Conservation (phyloP, 2,113 vertebrate species). For the Gnathonemus longibarbis region DNA sequence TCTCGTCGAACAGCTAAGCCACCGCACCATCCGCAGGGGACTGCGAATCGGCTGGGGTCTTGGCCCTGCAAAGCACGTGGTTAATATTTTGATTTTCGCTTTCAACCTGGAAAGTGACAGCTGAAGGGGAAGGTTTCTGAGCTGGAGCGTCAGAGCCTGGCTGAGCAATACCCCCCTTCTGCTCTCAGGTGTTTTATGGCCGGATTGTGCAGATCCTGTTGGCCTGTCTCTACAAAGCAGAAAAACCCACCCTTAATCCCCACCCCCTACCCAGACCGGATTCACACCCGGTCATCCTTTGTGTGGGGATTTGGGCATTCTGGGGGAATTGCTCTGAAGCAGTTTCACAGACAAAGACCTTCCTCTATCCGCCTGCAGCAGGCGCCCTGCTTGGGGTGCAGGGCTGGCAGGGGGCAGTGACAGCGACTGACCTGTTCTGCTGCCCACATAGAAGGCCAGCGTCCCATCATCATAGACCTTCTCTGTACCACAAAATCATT, state of each 20-base stretch:
- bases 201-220: slow-evolving; percentile 46
- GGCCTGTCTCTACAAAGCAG: slow-evolving; percentile 48
- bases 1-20: not conserved
- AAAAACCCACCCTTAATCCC: slow-evolving; percentile 53
- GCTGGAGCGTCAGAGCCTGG: slow-evolving; percentile 27
- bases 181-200: slow-evolving; percentile 45
- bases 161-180: slow-evolving; percentile 36
- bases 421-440: not conserved
- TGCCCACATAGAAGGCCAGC: not conserved
- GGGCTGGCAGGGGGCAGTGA: not conserved
- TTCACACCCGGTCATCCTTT: slow-evolving; percentile 39
- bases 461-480: not conserved
- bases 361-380: slow-evolving; percentile 9
- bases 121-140: slow-evolving; percentile 38
- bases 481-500: not conserved
- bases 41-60: not conserved
- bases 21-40: not conserved
- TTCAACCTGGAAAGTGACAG: slow-evolving; percentile 39
- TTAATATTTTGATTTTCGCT: slow-evolving; percentile 1
- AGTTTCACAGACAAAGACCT: slow-evolving; percentile 49
- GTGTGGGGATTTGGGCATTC: slow-evolving; percentile 52
- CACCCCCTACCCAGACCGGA: slow-evolving; percentile 24
- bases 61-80: not conserved
- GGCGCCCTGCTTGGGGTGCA: not conserved
- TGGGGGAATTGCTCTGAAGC: slow-evolving; percentile 56